These are phyloP conservation scores for Chrysotoxum bicinctum DNA, from an alignment of 2,888 invertebrate species.

Conservation along the genomic window DNA sequence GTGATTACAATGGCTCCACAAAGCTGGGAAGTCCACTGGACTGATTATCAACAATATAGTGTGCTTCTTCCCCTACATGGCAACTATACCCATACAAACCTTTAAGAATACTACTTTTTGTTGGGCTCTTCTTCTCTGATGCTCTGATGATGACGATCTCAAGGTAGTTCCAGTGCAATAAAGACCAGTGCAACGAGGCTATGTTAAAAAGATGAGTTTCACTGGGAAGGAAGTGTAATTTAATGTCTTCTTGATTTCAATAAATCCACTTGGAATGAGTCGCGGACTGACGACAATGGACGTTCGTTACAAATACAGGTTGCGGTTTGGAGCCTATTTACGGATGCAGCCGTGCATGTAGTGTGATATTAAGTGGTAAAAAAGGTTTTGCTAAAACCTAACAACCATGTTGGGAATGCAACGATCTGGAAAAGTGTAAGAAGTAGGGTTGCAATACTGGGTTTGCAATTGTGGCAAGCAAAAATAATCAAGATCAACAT, in stretches of 20 bases:
- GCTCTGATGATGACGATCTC: neutral
- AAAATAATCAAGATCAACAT: constrained; percentile 9
- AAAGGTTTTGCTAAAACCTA: constrained; percentile 12
- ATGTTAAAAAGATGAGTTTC: constrained; percentile 48
- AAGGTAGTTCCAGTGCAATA: constrained; percentile 1
- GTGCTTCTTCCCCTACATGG: constrained; percentile 38
- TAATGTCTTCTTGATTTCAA: constrained; percentile 61
- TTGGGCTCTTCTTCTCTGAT: neutral
- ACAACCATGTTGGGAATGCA: constrained; percentile 25
- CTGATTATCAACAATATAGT: constrained; percentile 64
- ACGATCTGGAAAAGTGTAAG: constrained; percentile 58
- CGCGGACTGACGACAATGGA: constrained; percentile 12
- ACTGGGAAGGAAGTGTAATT: constrained; percentile 49
- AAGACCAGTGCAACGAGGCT: constrained; percentile 30
- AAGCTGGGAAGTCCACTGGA: constrained; percentile 58
- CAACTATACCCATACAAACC: constrained; percentile 43
- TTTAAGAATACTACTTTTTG: constrained; percentile 18
- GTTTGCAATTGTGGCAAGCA: neutral
- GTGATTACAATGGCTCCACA: constrained; percentile 60
- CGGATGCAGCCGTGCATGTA: constrained; percentile 46
- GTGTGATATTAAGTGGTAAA: constrained; percentile 40
- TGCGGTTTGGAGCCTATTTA: constrained; percentile 55
- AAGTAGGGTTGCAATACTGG: neutral
- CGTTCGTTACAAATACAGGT: constrained; percentile 20
- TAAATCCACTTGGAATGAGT: constrained; percentile 59